Evolutionary conservation across 30 jellyfish, hydroid and myxozoan species (phyloP).

Genomic region (Morbakka virulenta): DNA sequence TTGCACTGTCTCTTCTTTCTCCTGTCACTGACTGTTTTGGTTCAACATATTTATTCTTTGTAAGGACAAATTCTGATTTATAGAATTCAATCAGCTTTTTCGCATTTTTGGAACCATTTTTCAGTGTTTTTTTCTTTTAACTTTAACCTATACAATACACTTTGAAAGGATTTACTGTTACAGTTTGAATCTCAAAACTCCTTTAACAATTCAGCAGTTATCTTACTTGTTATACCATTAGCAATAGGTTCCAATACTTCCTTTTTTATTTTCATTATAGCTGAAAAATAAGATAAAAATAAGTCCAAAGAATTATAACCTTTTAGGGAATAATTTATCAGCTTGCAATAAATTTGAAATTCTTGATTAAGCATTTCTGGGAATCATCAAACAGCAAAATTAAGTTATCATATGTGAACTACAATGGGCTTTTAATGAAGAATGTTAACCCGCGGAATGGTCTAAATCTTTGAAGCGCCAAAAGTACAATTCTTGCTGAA

Average conservation of each 20-base stretch:
- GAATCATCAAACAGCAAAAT: too few relatives aligned
- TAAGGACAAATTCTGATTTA: neutral
- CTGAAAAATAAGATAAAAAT: conserved; percentile 3
- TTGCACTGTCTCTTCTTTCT: neutral
- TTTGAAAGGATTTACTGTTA: neutral
- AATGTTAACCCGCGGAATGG: too few relatives aligned
- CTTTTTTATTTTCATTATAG: neutral
- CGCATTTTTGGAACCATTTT: neutral
- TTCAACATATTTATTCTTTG: neutral
- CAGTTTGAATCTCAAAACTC: neutral
- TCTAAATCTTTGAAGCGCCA: too few relatives aligned
- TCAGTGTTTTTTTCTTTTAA: neutral
- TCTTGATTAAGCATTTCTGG: too few relatives aligned
- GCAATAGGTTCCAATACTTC: neutral
- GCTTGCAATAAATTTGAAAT: too few relatives aligned
- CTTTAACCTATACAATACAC: neutral
- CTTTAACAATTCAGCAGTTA: neutral
- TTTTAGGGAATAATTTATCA: too few relatives aligned
- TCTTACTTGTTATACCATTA: neutral
- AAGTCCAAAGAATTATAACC: too few relatives aligned
- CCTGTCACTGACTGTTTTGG: neutral
- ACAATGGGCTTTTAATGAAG: too few relatives aligned
- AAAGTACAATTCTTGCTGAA: too few relatives aligned
- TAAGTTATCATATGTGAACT: too few relatives aligned
- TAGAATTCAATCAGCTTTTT: neutral